These are phyloP conservation scores for Nesidiocoris tenuis DNA, from an alignment of 2,888 invertebrate genomes.

Conservation along the genomic window DNA sequence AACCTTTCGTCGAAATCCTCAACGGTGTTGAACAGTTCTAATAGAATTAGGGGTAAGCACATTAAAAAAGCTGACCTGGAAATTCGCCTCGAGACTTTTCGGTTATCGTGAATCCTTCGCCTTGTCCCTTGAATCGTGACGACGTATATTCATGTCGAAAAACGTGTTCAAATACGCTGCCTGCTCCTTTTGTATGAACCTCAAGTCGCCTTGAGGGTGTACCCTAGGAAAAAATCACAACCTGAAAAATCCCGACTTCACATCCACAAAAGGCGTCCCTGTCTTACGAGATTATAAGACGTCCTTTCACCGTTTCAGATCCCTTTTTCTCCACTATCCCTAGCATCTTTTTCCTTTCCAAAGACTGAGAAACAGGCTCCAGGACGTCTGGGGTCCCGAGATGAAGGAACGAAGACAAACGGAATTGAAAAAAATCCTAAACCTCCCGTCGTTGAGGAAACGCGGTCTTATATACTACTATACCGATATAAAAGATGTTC, in stretches of 20 bases:
- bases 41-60: not conserved
- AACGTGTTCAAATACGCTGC: not conserved
- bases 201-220: not conserved
- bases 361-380: not conserved
- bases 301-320: not conserved
- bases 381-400: not conserved
- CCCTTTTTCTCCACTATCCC: not conserved
- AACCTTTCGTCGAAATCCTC: not conserved
- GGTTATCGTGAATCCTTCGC: not conserved
- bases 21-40: not conserved
- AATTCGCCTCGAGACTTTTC: not conserved
- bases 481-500: slow-evolving; percentile 31
- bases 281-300: not conserved
- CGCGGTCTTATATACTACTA: no score
- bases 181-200: not conserved
- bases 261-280: not conserved
- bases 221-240: not conserved
- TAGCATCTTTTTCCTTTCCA: not conserved
- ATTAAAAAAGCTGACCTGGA: not conserved
- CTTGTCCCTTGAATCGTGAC: not conserved
- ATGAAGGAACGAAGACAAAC: not conserved
- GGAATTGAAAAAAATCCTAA: not conserved
- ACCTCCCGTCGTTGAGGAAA: slow-evolving; percentile 7
- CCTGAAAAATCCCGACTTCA: not conserved
- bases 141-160: not conserved